phyloP scores from a whole-genome alignment of 1,140 invertebrate species.

The Aphis craccivora region DNA sequence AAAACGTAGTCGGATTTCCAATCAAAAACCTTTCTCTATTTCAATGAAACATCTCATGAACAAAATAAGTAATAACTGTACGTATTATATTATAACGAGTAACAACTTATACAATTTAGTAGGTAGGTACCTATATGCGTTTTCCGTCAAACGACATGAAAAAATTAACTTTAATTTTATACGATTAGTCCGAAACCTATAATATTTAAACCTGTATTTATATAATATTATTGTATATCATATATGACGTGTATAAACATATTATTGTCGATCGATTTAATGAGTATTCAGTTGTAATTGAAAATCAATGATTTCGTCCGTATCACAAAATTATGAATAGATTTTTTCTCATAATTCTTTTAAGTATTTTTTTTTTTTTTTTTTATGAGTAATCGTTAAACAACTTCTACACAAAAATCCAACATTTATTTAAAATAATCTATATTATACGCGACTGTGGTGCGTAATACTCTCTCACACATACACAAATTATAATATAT shows the following conservation, averaged over 20 bases:
- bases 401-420: background rate
- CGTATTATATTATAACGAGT: background rate
- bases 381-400: background rate
- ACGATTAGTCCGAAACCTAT: background rate
- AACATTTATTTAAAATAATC: slow-evolving; percentile 11
- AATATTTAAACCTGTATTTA: background rate
- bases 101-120: background rate
- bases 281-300: background rate
- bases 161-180: background rate
- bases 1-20: background rate
- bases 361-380: background rate
- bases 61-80: background rate
- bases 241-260: background rate
- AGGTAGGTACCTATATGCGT: too few species aligned
- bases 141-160: background rate
- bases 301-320: background rate
- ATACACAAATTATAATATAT: background rate
- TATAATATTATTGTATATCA: too few species aligned
- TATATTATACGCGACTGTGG: background rate
- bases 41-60: background rate
- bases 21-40: background rate
- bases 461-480: background rate
- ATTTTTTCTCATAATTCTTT: background rate
- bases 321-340: background rate
- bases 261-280: background rate